phyloP scores from a whole-genome alignment of 2,113 vertebrate species.

The Sinosuthora webbiana region DNA sequence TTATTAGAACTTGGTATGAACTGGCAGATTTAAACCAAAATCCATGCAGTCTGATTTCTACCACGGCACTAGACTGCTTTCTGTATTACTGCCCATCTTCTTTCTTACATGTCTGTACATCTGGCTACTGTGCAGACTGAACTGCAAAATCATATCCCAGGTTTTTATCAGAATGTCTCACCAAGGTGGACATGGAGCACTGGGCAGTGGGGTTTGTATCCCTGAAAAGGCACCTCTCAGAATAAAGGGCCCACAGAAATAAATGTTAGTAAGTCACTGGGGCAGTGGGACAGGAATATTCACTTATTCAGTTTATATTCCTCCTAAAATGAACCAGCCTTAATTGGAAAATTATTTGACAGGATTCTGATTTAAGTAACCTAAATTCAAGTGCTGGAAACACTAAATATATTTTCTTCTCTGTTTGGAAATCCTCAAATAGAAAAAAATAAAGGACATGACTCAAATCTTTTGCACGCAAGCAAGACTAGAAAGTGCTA shows the following conservation, averaged over 20 bases:
- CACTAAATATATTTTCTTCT: not conserved
- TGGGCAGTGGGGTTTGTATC: not conserved
- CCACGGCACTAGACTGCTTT: not conserved
- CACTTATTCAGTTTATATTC: not conserved
- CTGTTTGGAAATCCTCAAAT: not conserved
- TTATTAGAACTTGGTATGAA: not conserved
- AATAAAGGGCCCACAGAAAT: not conserved
- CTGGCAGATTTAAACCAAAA: not conserved
- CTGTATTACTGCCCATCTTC: not conserved
- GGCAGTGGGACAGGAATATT: not conserved
- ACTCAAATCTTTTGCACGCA: not conserved
- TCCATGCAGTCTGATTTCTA: not conserved
- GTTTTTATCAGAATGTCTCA: not conserved
- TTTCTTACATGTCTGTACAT: not conserved
- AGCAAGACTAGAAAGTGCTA: not conserved
- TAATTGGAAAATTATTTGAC: not conserved
- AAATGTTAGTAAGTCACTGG: not conserved
- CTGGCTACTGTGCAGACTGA: not conserved
- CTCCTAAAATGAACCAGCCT: not conserved
- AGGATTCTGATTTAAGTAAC: constrained; percentile 4
- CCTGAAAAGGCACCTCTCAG: not conserved
- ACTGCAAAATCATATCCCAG: not conserved
- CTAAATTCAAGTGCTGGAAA: not conserved
- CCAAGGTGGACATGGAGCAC: not conserved
- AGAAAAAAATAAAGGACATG: not conserved